Base-by-base conservation (phyloP, 2,113 vertebrate species). In the Axis porcinus region DNA sequence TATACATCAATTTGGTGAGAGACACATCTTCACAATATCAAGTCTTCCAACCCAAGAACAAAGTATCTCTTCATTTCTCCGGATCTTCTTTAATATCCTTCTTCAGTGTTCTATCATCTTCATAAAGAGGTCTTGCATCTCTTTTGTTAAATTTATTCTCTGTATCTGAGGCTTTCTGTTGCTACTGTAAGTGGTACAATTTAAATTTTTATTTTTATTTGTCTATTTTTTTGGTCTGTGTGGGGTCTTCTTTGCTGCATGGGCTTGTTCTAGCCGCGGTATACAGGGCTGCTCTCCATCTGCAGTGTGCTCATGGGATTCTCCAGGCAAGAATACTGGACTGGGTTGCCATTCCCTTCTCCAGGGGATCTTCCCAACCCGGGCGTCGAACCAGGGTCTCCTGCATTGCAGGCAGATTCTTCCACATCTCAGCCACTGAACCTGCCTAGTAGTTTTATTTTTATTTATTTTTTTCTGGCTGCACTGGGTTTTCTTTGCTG, bases 91-190 rank as follows among this genome's bases (percentile, higher is more conserved):
- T 89, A 89, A 82, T 5, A 81, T 25, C 13, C 60, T 60, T 60
- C 58, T 62, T 43, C 19, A 84, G 14, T 57, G 50, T n/a, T 86
- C 40, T 82, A 3, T 15, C 16, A 85, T 85, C 92, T 85, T 94
- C 52, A 86, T 25, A 74, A 14, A 67, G 25, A 43, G 13, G 74
- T 40, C 82, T 33, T 50, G 6, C 4, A 25, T 25, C 86, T 81
- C 43, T 57, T 70, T 62, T 52, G 58, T 57, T 33, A 86, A 94
- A 58, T 81, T 21, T 92, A 67, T 82, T 86, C 14, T 78, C 70
- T 27, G 21, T 36, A 79, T 36, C 36, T 84, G 57, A 70, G 84
- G 36, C 55, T 88, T 93, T 91, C 57, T 96, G 40, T 36, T 78
- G 62, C 58, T 57, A 40, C 28, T 64, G 23, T 36, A 91, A 95